Conservation (phyloP, 2,113 vertebrate species). For the Nibea coibor region DNA sequence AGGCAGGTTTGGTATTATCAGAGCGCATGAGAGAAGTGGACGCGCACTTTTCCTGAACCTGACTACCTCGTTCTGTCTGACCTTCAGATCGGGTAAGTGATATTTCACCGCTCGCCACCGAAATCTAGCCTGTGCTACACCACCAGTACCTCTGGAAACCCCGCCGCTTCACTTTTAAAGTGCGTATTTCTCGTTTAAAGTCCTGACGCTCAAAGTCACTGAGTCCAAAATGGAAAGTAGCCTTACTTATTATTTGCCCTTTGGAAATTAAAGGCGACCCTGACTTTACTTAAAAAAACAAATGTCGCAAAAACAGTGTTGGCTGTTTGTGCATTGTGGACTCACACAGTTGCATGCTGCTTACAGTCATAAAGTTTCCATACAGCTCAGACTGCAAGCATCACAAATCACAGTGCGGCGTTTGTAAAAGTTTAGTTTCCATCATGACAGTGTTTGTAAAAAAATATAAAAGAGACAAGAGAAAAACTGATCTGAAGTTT, state of each 20-base stretch:
- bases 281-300: neutral
- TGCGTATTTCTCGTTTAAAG: neutral
- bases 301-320: neutral
- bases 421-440: neutral
- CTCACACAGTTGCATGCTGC: too few relatives aligned
- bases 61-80: slow-evolving; percentile 81
- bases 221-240: neutral
- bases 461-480: too few relatives aligned
- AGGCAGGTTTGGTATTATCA: slow-evolving; percentile 7
- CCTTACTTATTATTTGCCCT: neutral
- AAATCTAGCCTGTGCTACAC: neutral
- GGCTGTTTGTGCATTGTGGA: neutral
- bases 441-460: neutral
- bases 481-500: too few relatives aligned
- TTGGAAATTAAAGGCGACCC: neutral
- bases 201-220: neutral
- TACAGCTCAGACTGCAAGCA: neutral
- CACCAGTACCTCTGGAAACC: neutral
- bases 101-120: slow-evolving; percentile 47
- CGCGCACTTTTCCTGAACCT: slow-evolving; percentile 68
- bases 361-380: neutral
- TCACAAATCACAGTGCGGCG: neutral
- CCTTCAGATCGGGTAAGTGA: slow-evolving; percentile 87
- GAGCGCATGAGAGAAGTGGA: slow-evolving; percentile 36
- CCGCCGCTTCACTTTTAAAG: neutral